Evolutionary conservation across 2,113 vertebrate species (phyloP).

Genomic region (Vireo altiloquus): DNA sequence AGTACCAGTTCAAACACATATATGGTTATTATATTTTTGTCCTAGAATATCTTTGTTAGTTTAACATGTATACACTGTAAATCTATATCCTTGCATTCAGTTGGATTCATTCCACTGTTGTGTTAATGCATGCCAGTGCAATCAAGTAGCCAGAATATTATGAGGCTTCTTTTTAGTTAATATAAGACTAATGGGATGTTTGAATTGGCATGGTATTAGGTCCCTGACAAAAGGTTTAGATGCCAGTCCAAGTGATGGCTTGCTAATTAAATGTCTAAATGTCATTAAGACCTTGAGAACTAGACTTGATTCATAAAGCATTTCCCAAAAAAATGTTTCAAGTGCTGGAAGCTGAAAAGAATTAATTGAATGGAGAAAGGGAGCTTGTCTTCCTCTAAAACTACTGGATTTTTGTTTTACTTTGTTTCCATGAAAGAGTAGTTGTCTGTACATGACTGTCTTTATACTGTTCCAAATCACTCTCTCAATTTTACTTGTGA

Average conservation of each 20-base stretch:
- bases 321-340: constrained; percentile 60
- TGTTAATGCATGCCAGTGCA: not conserved
- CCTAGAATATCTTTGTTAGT: not conserved
- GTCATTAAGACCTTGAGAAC: constrained; percentile 68
- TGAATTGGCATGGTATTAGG: constrained; percentile 48
- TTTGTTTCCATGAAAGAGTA: constrained; percentile 64
- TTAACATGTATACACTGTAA: not conserved
- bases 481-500: not conserved
- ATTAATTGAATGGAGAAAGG: constrained; percentile 43
- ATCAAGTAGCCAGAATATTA: constrained; percentile 17
- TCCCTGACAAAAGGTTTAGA: constrained; percentile 56
- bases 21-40: not conserved
- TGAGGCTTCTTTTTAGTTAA: constrained; percentile 22
- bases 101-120: not conserved
- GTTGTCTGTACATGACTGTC: constrained; percentile 39
- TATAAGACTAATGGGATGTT: constrained; percentile 40
- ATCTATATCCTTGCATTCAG: not conserved
- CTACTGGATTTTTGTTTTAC: constrained; percentile 40
- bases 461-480: constrained; percentile 31
- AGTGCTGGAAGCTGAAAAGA: constrained; percentile 64
- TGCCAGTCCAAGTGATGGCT: constrained; percentile 57
- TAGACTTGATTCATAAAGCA: constrained; percentile 44
- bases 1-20: not conserved
- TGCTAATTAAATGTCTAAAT: constrained; percentile 71
- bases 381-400: constrained; percentile 50